Base-by-base conservation (phyloP, 2,888 invertebrate species). In the Orchesellides sinensis region DNA sequence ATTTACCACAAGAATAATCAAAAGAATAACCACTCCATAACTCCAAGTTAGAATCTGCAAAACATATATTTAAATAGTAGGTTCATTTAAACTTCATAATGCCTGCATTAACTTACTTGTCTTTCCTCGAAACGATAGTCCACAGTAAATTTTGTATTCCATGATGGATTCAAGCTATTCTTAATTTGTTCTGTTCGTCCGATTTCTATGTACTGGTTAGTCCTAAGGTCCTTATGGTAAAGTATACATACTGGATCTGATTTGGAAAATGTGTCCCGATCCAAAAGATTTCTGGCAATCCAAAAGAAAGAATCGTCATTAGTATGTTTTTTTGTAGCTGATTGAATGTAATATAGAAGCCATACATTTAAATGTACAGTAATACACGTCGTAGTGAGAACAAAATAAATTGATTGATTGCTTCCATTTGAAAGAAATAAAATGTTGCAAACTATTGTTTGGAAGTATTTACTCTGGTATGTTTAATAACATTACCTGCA, bases 81-180 rank as follows among this genome's bases (percentile, higher is more conserved):
- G 3, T n/a, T n/a, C 4, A 47, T 32, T 32, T 10, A 47, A 47
- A 10, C 10, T 10, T 4, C 12, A 47, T n/a, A 47, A 47, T 47
- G 47, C 6, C 5, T 47, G 47, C 3, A 47, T 10, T n/a, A 17
- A 10, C 32, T 32, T 73, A 86, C 85, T 72, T 87, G 87, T 56
- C 91, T 89, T 73, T 91, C 90, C 83, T 92, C 91, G 89, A 92
- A 92, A 85, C 89, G 90, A 88, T 91, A 92, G 70, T 90, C 90
- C 27, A 91, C 84, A 1, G 89, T 88, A 88, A 92, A 90, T 83
- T 90, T 90, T 47, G 89, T 91, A 17, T 91, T 90, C 91, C 91
- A 90, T 66, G 89, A 88, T 2, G 90, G 90, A 79, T 89, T 89
- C 66, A 90, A 73, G 19, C 88, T 89, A 85, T 90, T 90, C 73